Percentiles rank a stretch among this genome's conserved stretches.
phyloP scores from a whole-genome alignment of 1,140 invertebrate genomes.

The Apolygus lucorum region DNA sequence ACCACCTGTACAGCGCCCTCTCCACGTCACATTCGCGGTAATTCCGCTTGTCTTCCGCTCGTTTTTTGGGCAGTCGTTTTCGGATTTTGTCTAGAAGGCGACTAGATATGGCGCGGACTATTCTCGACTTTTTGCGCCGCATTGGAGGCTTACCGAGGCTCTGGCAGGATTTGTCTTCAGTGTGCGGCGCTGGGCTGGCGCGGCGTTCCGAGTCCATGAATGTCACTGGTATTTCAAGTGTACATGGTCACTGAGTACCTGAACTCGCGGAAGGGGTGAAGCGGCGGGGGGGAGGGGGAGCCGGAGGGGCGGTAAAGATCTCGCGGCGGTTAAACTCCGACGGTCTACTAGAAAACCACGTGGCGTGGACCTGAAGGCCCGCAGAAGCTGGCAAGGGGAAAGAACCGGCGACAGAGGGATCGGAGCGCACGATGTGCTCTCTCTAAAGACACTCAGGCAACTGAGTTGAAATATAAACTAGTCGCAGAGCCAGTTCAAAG shows the following conservation, averaged over 20 bases:
- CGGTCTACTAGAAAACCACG: neutral
- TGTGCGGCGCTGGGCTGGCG: neutral
- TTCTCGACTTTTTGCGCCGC: neutral
- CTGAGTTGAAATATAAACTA: slow-evolving; percentile 36
- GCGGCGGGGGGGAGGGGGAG: neutral
- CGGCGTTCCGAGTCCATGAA: too few relatives aligned
- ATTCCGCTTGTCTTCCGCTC: slow-evolving; percentile 12
- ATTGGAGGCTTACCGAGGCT: slow-evolving; percentile 10
- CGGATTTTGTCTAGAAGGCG: neutral
- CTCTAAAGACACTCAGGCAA: slow-evolving; percentile 32
- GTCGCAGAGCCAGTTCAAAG: slow-evolving; percentile 31
- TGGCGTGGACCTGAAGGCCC: neutral
- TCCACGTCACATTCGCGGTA: slow-evolving; percentile 33
- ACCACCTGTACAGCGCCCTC: slow-evolving; percentile 34
- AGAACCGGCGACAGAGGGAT: slow-evolving; percentile 9
- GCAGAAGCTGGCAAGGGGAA: neutral
- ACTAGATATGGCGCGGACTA: neutral
- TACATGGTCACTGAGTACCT: too few relatives aligned
- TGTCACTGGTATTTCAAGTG: too few relatives aligned
- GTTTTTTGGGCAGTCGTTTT: slow-evolving; percentile 17
- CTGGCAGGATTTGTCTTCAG: slow-evolving; percentile 22
- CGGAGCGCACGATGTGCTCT: slow-evolving; percentile 27
- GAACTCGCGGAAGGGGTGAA: neutral
- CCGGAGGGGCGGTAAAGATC: neutral
- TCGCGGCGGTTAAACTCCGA: neutral